phyloP scores from a whole-genome alignment of 2,113 vertebrate species.

The Marcusenius ussheri region DNA sequence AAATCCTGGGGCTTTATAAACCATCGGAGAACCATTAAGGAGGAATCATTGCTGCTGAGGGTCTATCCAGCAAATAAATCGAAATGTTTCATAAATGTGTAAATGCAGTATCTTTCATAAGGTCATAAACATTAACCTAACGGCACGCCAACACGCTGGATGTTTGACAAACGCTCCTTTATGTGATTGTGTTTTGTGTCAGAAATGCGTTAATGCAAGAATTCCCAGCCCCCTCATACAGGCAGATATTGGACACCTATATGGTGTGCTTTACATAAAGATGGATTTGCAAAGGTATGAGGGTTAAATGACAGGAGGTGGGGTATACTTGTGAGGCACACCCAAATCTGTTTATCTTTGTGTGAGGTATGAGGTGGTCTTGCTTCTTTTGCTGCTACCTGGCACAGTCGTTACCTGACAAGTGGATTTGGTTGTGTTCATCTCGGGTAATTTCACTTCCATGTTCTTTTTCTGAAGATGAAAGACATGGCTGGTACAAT shows the following conservation, averaged over 20 bases:
- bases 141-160: neutral
- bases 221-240: neutral
- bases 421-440: neutral
- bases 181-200: neutral
- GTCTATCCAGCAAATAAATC: neutral
- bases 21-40: neutral
- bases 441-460: neutral
- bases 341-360: neutral
- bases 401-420: neutral
- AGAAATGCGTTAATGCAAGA: neutral
- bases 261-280: neutral
- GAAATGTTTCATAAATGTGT: neutral
- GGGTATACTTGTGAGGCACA: neutral
- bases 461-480: neutral
- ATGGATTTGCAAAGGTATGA: neutral
- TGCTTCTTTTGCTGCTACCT: neutral
- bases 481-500: neutral
- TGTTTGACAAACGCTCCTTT: neutral
- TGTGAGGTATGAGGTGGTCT: neutral
- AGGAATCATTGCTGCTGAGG: neutral
- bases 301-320: neutral
- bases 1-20: neutral
- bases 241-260: neutral
- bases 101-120: neutral
- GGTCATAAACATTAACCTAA: neutral